Conservation (phyloP, 1,140 invertebrate species). For the Nymphalis io region DNA sequence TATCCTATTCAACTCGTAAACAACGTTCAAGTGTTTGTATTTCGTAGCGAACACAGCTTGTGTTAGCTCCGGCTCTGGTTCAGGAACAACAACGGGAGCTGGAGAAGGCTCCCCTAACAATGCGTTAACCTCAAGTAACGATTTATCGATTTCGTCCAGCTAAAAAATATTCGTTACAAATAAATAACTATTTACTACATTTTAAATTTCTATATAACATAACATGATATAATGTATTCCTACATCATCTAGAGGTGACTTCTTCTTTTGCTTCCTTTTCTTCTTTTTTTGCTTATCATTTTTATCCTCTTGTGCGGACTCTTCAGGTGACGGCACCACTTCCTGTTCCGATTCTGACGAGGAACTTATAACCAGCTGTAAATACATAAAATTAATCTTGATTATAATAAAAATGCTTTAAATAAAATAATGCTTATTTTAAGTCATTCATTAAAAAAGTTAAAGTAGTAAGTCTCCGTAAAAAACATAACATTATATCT, state of each 20-base stretch:
- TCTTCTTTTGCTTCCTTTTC: constrained; percentile 33
- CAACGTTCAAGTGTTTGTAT: constrained; percentile 89
- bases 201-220: background rate
- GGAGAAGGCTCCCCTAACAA: constrained; percentile 82
- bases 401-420: background rate
- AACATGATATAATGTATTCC: background rate
- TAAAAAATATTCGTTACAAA: constrained; percentile 29
- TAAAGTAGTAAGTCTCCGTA: too few relatives aligned
- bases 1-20: constrained; percentile 91
- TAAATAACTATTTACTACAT: background rate
- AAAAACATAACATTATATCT: too few relatives aligned
- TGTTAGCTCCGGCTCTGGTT: background rate
- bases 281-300: constrained; percentile 37
- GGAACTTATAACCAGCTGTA: constrained; percentile 42
- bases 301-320: constrained; percentile 18
- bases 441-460: background rate
- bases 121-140: constrained; percentile 87
- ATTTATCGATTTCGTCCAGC: constrained; percentile 87
- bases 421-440: background rate
- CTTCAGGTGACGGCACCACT: constrained; percentile 7
- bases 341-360: constrained; percentile 32
- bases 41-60: constrained; percentile 82
- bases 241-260: constrained; percentile 9
- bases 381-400: constrained; percentile 16
- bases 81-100: background rate